These are phyloP conservation scores for Lophura nycthemera DNA, from an alignment of 2,113 vertebrate genomes.

Conservation along the genomic window DNA sequence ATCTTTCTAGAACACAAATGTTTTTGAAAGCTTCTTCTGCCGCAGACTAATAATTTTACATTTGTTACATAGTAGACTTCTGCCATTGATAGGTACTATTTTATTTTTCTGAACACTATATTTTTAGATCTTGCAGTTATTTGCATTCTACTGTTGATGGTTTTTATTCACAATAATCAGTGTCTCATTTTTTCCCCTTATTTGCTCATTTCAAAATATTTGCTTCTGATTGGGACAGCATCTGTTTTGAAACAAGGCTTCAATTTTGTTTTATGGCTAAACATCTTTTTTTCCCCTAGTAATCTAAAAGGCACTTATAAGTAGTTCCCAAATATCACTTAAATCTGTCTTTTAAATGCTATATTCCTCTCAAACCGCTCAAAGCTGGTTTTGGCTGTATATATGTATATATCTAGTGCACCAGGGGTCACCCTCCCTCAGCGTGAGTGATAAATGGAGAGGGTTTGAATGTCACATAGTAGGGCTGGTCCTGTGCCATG, in stretches of 20 bases:
- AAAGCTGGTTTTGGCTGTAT: neutral
- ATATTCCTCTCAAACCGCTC: neutral
- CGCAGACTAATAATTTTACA: neutral
- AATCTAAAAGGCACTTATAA: neutral
- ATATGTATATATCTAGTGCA: neutral
- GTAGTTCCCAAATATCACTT: neutral
- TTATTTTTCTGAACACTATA: neutral
- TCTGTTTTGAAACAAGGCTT: neutral
- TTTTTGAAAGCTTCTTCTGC: neutral
- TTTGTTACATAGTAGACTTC: neutral
- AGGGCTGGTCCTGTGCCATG: neutral
- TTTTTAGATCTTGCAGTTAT: neutral
- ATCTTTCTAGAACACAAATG: neutral
- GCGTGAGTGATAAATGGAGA: neutral
- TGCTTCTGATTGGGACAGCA: neutral
- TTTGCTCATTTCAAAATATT: neutral
- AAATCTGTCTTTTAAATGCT: neutral
- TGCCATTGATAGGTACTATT: neutral
- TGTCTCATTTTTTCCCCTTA: neutral
- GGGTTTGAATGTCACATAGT: neutral
- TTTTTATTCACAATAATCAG: neutral
- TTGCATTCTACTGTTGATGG: neutral
- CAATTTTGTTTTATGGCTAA: neutral
- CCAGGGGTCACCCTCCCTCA: neutral
- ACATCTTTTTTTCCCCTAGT: rapidly evolving